Evolutionary conservation across 30 jellyfish, hydroid and myxozoan genomes (phyloP).

Genomic region (Chrysaora quinquecirrha): DNA sequence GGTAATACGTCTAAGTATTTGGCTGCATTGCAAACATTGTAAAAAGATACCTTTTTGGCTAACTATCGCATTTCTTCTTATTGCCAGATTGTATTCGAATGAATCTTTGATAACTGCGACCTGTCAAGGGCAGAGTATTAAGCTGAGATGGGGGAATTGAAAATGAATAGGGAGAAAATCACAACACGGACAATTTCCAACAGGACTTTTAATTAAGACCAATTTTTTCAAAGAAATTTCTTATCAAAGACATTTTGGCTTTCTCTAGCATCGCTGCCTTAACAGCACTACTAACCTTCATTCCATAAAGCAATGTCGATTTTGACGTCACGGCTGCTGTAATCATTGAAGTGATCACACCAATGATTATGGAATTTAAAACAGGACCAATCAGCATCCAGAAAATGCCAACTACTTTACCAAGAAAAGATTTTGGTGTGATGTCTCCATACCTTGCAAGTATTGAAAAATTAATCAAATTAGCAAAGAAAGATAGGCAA

Average conservation of each 20-base stretch:
- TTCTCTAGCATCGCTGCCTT: neutral
- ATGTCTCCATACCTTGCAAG: conserved; percentile 83
- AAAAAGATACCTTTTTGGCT: conserved; percentile 45
- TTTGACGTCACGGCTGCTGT: conserved; percentile 34
- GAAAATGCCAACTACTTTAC: conserved; percentile 44
- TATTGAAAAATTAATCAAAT: neutral
- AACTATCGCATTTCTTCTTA: conserved; percentile 77
- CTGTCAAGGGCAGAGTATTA: conserved; percentile 3
- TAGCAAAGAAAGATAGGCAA: neutral
- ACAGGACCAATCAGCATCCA: conserved; percentile 90
- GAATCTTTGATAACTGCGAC: conserved; percentile 59
- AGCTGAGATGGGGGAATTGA: neutral
- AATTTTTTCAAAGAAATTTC: neutral
- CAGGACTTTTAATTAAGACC: neutral
- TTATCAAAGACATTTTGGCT: neutral
- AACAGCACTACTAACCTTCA: conserved; percentile 30
- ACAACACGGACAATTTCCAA: neutral
- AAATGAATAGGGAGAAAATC: neutral
- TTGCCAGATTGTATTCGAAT: conserved; percentile 66
- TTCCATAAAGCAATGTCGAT: conserved; percentile 65
- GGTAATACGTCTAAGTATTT: too few species aligned
- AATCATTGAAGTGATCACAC: conserved; percentile 66
- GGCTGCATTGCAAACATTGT: too few species aligned
- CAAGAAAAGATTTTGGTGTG: conserved; percentile 70
- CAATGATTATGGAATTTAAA: conserved; percentile 71